Base-by-base conservation (phyloP, 2,113 vertebrate genomes). In the Triplophysa siluroides region DNA sequence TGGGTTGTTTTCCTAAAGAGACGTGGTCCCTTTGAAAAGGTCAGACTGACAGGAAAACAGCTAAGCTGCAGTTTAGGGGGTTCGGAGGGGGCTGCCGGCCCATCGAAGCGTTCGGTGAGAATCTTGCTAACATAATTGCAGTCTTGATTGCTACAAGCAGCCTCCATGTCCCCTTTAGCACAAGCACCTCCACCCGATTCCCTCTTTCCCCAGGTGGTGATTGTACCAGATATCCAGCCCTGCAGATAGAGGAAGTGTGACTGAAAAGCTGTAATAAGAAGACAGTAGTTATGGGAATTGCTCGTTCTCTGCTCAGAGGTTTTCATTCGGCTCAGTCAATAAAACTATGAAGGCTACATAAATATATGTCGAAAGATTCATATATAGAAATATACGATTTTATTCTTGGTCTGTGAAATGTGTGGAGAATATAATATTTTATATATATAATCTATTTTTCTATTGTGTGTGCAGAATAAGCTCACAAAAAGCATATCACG, bases 91-190 rank as follows among this genome's bases (percentile, higher is more conserved):
- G 23, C 26, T 76, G 60, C 43, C 38, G 74, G 41, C 47, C 60
- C 24, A 24, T 29, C 29, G 63, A 29, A 64, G 47, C 11, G 61
- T 72, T 74, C 61, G 66, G 60, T 47, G 60, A 6, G 23, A 79
- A 69, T 79, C 61, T 79, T 73, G 77, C 81, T 62, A 72, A 54
- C 41, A n/a, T 79, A 81, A 85, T 82, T 82, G 80, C 77, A 18
- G 60, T 64, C 69, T 82, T 82, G 80, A 85, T 85, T 85, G 77
- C 76, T 85, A 82, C 80, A 82, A 82, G 83, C 77, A 76, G 67
- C 50, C 72, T 62, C 77, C 66, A 45, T 79, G 72, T 85, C 41
- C 80, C 76, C 72, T 80, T 76, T 79, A 82, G 76, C 21, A n/a
- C 45, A 77, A 65, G 24, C 43, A 75, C 73, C 47, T 75, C 58